Percentiles rank a stretch among this genome's conserved stretches.
These are phyloP conservation scores for Rhagologus leucostigma DNA, from an alignment of 2,113 vertebrate genomes.

Conservation along the genomic window DNA sequence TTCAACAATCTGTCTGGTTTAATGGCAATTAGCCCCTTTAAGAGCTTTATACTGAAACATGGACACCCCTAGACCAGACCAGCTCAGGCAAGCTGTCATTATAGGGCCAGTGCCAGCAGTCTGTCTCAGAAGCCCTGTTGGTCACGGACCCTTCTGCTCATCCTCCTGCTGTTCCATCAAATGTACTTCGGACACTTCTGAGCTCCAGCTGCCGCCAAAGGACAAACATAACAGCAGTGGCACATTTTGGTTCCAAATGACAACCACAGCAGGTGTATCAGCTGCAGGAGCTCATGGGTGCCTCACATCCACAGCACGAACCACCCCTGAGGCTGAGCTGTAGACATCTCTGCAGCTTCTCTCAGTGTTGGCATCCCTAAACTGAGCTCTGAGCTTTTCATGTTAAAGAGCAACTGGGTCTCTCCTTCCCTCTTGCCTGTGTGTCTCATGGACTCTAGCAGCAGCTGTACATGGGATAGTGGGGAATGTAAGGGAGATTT, in stretches of 20 bases:
- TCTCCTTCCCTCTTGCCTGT: not conserved
- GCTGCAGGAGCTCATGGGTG: not conserved
- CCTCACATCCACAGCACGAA: accelerated
- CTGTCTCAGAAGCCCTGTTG: not conserved
- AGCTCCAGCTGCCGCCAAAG: not conserved
- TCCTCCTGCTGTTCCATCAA: not conserved
- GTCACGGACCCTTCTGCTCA: not conserved
- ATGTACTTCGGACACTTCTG: not conserved
- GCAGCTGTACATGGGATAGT: not conserved
- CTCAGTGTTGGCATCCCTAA: not conserved
- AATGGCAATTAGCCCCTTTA: not conserved
- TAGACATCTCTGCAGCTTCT: not conserved
- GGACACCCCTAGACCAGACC: not conserved
- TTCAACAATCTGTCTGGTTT: not conserved
- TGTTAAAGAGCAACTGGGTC: not conserved
- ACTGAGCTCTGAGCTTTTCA: not conserved
- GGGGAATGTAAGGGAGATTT: not conserved
- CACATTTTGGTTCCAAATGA: not conserved
- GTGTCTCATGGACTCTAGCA: not conserved
- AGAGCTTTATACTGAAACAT: not conserved
- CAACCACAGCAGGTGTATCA: not conserved
- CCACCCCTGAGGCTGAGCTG: not conserved
- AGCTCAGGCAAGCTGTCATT: not conserved
- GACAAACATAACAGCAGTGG: not conserved
- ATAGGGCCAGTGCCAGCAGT: not conserved